phyloP scores from a whole-genome alignment of 1,140 invertebrate species.

The Drosophila nikananu region DNA sequence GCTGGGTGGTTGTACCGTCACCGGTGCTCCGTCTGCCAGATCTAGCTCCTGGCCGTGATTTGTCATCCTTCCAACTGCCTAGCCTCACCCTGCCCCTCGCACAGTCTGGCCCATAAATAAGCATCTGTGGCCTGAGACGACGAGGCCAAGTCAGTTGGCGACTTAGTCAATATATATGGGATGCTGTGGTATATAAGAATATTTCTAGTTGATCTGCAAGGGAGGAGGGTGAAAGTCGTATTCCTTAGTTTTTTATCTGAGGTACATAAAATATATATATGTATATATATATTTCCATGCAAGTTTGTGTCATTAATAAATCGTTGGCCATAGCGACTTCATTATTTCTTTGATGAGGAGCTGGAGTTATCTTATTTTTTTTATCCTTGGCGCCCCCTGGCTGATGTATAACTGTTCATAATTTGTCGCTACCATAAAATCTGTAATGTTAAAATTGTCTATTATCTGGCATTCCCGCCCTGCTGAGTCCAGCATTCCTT shows the following conservation, averaged over 20 bases:
- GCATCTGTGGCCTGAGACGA: slow-evolving; percentile 52
- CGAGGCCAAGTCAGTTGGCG: slow-evolving; percentile 28
- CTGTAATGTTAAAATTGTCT: slow-evolving; percentile 71
- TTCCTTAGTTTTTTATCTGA: neutral
- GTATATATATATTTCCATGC: neutral
- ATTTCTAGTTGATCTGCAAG: slow-evolving; percentile 11
- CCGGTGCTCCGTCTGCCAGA: neutral
- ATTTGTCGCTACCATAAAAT: slow-evolving; percentile 68
- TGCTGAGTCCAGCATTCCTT: neutral
- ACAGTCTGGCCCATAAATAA: slow-evolving; percentile 62
- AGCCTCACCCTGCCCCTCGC: slow-evolving; percentile 9
- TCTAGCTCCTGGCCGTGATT: slow-evolving; percentile 61
- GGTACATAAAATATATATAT: neutral
- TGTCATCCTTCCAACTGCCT: slow-evolving; percentile 58
- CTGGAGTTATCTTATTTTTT: neutral
- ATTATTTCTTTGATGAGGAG: slow-evolving; percentile 16
- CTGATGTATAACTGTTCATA: slow-evolving; percentile 75
- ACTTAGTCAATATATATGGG: slow-evolving; percentile 7
- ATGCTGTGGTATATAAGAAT: neutral
- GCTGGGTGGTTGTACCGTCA: neutral
- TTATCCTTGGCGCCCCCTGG: slow-evolving; percentile 30
- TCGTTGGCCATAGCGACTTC: slow-evolving; percentile 20
- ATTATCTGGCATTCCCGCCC: slow-evolving; percentile 46
- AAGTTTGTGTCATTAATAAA: slow-evolving; percentile 6
- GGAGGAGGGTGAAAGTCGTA: neutral